Evolutionary conservation across 2,113 vertebrate genomes (phyloP), one percentile per base, ranked within the genome.

Genomic region (Saimiri boliviensis): DNA sequence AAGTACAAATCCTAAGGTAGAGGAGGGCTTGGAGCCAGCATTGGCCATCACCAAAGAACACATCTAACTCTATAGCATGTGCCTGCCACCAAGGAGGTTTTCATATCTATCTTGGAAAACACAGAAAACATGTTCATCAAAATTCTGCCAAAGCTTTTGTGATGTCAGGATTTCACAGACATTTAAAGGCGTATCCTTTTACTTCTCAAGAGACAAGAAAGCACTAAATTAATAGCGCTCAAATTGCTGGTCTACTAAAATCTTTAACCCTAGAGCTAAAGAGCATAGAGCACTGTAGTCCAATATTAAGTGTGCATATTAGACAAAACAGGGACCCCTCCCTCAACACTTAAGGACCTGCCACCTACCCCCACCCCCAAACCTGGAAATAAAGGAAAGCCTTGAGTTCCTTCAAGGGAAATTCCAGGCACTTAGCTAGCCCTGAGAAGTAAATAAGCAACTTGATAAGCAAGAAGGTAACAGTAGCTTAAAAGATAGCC

Each of bases 181-280:
- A 82, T 60, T 63, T 89, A 73, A 94, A 91, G 47, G 17, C 25
- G 81, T 40, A 56, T 70, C 40, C 30, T 87, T 76, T 86, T 81
- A 76, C 74, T 91, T 96, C 86, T 95, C 86, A 40, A 91, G 56
- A 94, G 86, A 56, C 54, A 76, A 21, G 56, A 91, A 93, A 93
- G 90, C 82, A 74, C 86, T 40, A 90, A 76, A 93, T 91, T 88
- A 93, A 83, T 21, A 73, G 35, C 21, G 10, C 20, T 47, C 47
- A 81, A 96, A 97, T 77, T 88, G 73, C 35, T 85, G 49, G 79
- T 93, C 86, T 91, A 93, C 56, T 82, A 63, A 93, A 91, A 89
- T 74, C 71, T 70, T 71, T 79, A 58, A 82, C 42, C 66, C n/a
- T 63, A 93, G n/a, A 88, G 86, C 73, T 47, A 84, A 94, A 71